Evolutionary conservation across 2,113 vertebrate genomes (phyloP), one percentile per base, ranked within the genome.

Genomic region (Notothenia coriiceps): DNA sequence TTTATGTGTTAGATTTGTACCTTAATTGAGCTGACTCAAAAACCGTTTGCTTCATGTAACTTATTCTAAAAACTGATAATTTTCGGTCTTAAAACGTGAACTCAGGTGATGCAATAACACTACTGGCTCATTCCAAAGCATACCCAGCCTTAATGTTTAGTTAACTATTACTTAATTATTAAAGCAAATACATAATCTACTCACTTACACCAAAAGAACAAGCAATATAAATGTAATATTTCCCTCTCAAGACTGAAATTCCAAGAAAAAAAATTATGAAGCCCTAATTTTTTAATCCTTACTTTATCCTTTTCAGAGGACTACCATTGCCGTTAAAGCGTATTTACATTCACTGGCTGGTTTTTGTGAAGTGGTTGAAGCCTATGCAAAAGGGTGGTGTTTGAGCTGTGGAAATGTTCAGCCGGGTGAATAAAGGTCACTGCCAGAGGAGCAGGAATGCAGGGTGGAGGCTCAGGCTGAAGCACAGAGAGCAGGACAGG

Each of bases 381-480:
- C 50, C 40, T 15, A 47, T 50, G 55, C 40, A 49, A 59, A 72
- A 43, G 59, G 56, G 14, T 13, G 0, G 15, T 10, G 49, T 12
- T 61, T 65, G 15, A 71, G n/a, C 47, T 13, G 1, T 55, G 44
- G 15, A 60, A 49, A 54, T 65, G 7, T 72, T 54, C 10, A 50
- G 44, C 20, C 59, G 51, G 59, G 29, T 47, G 67, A 61, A 71
- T 50, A 47, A 35, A 55, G 44, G 57, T 68, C 33, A 43, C 15
- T 29, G 62, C 14, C 22, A 57, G 43, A 49, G 35, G 35, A 74
- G 51, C 35, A 56, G 59, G 56, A 35, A 51, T 61, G 17, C 54
- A 71, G 59, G 72, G 66, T 50, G 76, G 63, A 64, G 33, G 61
- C 49, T 54, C 10, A 50, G 61, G 14, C 44, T 29, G 12, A 80